phyloP scores from a whole-genome alignment of 2,113 vertebrate species.

The Trochalopteron elliotii region DNA sequence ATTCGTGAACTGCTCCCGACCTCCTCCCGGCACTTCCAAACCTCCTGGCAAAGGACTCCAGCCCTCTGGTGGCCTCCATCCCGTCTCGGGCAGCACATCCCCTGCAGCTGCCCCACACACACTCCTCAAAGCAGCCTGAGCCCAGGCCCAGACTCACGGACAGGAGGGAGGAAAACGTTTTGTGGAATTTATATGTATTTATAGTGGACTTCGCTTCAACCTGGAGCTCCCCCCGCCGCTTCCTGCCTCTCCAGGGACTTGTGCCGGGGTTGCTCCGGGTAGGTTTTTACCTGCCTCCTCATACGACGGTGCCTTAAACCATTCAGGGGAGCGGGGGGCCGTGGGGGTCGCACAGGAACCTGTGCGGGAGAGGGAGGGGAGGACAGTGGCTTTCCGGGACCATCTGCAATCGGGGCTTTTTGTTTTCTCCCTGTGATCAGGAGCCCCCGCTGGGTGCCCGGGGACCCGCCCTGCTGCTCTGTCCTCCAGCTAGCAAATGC shows the following conservation, averaged over 20 bases:
- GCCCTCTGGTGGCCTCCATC: not conserved
- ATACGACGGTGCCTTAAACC: slow-evolving; percentile 78
- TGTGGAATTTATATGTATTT: slow-evolving; percentile 47
- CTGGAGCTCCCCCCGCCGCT: not conserved
- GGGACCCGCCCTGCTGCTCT: not conserved
- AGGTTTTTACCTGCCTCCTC: slow-evolving; percentile 67
- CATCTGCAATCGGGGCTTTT: not conserved
- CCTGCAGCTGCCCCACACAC: not conserved
- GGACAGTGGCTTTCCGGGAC: not conserved
- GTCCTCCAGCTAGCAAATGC: slow-evolving; percentile 19
- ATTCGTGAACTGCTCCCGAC: not conserved
- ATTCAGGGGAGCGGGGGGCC: slow-evolving; percentile 59
- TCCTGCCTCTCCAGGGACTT: not conserved
- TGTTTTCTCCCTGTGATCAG: not conserved
- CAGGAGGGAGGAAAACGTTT: not conserved
- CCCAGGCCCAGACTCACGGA: not conserved
- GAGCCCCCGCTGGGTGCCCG: not conserved
- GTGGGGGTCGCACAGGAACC: not conserved
- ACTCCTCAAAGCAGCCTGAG: slow-evolving; percentile 10
- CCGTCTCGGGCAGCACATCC: not conserved
- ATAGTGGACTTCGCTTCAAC: not conserved
- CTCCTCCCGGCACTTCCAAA: not conserved
- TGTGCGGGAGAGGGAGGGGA: not conserved
- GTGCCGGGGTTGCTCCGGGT: not conserved
- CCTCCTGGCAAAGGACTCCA: not conserved